A percentile compares a stretch with the other conserved stretches of the same genome.
phyloP scores from a whole-genome alignment of 2,113 vertebrate genomes.

The Chionomys nivalis region DNA sequence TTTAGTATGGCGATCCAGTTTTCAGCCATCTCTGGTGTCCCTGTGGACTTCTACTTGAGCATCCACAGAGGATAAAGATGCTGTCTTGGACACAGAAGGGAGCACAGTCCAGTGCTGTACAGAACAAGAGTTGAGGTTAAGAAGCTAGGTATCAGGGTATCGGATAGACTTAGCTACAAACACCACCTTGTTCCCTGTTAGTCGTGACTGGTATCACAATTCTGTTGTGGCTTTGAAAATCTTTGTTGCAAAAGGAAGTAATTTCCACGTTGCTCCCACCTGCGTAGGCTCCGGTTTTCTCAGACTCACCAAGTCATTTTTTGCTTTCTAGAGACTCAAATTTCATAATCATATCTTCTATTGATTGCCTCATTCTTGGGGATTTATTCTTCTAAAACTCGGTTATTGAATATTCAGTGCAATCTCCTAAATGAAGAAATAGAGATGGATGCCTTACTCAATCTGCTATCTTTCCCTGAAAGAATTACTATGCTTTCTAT shows the following conservation, averaged over 20 bases:
- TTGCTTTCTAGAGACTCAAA: not conserved
- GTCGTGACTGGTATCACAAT: not conserved
- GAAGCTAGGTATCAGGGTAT: not conserved
- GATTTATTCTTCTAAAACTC: slow-evolving; percentile 7
- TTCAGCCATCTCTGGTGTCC: not conserved
- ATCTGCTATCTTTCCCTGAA: slow-evolving; percentile 18
- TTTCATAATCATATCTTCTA: not conserved
- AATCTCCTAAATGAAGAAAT: slow-evolving; percentile 45
- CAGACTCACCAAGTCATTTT: not conserved
- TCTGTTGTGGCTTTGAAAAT: not conserved
- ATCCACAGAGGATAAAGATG: not conserved
- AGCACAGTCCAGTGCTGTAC: not conserved
- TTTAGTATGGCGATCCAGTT: not conserved
- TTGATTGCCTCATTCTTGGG: not conserved
- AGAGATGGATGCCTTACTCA: slow-evolving; percentile 1
- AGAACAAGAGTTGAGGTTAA: not conserved
- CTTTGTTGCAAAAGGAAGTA: not conserved
- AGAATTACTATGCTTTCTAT: slow-evolving; percentile 14
- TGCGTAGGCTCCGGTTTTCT: slow-evolving; percentile 23
- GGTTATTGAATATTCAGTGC: slow-evolving; percentile 20
- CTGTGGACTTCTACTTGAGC: not conserved
- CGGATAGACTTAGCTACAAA: not conserved
- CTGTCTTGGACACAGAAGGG: not conserved
- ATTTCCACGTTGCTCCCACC: not conserved
- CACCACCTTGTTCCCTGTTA: not conserved